Evolutionary conservation across 2,888 invertebrate genomes (phyloP), one percentile per base, ranked within the genome.

Genomic region (Drosophila mimica): DNA sequence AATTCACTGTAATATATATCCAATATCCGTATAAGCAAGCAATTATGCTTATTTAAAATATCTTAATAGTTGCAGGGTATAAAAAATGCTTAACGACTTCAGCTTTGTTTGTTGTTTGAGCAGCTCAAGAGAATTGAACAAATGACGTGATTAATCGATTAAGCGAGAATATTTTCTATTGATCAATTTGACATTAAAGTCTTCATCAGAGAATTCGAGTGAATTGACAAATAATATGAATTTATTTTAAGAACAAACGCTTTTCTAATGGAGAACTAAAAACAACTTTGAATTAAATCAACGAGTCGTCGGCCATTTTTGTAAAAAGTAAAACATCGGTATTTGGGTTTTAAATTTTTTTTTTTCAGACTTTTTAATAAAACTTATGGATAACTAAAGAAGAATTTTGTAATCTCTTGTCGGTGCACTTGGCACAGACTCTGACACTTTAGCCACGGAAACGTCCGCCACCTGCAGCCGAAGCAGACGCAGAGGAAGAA

Each of bases 341-440:
- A 3, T 25, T 31, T 31, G 8, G 4, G 11, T 33, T 38, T 4
- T 2, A 8, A 2, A n/a, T 13, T 43, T 63, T 38, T 54, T 43
- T 20, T 63, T 72, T 78, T 78, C 61, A 70, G 65, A 60, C 54
- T 74, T 66, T 69, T 67, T 66, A 63, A 51, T 20, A 46, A 66
- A 70, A 57, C 15, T 59, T 52, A 56, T n/a, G 11, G 25, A 9
- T 52, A 66, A 36, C 66, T 66, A 28, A 38, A 5, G 13, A 17
- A 48, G 33, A 17, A 33, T 54, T 70, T 58, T 77, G 25, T 66
- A 66, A 70, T 63, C 65, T 74, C 49, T 11, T 20, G 30, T 61
- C 51, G 38, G 57, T 46, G 60, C 63, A 48, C 30, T 52, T 30
- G 53, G 34, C 63, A 51, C 17, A 28, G 38, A 40, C 30, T 15